phyloP scores from a whole-genome alignment of 2,797 vertebrate genomes.

The Anolis apletophallus region DNA sequence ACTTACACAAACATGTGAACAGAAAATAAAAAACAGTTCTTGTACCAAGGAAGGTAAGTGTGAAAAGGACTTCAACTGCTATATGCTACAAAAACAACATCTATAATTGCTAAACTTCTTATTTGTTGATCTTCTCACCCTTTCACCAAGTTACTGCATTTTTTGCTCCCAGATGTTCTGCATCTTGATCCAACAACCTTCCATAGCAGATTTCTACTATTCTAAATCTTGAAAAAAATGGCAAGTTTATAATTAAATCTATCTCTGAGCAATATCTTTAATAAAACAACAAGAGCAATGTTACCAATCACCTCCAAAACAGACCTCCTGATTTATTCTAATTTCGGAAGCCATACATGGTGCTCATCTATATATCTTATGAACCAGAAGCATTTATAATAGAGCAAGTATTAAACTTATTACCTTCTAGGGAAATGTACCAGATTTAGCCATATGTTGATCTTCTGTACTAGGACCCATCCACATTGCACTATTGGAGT shows the following conservation, averaged over 20 bases:
- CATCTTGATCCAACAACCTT: neutral
- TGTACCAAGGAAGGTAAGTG: neutral
- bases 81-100: neutral
- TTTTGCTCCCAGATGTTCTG: neutral
- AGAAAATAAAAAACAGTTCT: neutral
- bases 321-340: neutral
- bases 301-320: neutral
- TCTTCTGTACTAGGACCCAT: conserved; percentile 8
- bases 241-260: neutral
- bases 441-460: neutral
- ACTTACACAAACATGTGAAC: neutral
- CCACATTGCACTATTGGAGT: too few species aligned
- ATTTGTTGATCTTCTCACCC: neutral
- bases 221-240: neutral
- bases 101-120: neutral
- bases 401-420: conserved; percentile 43
- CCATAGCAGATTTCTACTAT: neutral
- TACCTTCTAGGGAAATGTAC: conserved; percentile 43
- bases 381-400: conserved; percentile 39
- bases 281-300: neutral
- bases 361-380: neutral
- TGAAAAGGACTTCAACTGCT: neutral
- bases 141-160: neutral
- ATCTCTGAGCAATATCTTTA: neutral
- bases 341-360: neutral